phyloP scores from a whole-genome alignment of 2,888 invertebrate species.

The Pegoplata infirma region DNA sequence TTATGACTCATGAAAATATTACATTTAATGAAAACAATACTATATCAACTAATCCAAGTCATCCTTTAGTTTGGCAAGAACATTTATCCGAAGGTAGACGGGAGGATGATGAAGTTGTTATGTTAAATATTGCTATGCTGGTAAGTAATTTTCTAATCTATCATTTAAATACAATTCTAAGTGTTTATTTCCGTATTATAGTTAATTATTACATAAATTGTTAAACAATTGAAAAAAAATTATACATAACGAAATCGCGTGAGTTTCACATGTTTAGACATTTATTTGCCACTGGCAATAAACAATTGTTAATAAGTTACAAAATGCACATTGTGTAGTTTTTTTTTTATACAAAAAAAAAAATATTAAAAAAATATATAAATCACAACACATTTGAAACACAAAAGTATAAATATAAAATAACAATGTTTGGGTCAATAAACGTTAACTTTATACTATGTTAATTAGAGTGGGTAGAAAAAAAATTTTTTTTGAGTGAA shows the following conservation, averaged over 20 bases:
- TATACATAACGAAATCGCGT: slow-evolving; percentile 24
- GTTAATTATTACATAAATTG: neutral
- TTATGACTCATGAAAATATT: slow-evolving; percentile 84
- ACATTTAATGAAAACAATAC: slow-evolving; percentile 88
- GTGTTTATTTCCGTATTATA: too few species aligned
- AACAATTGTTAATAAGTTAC: neutral
- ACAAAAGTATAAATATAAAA: slow-evolving; percentile 30
- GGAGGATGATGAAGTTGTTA: slow-evolving; percentile 86
- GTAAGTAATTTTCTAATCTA: slow-evolving; percentile 80
- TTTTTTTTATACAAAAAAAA: neutral
- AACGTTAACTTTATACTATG: slow-evolving; percentile 63
- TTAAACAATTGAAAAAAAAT: neutral
- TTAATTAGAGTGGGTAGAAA: neutral
- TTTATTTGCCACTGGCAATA: slow-evolving; percentile 6
- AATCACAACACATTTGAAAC: neutral
- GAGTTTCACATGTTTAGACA: slow-evolving; percentile 42
- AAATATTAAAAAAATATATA: neutral
- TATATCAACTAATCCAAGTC: slow-evolving; percentile 83
- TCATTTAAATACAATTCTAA: too few species aligned
- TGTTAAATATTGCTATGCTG: slow-evolving; percentile 91
- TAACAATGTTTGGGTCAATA: slow-evolving; percentile 68
- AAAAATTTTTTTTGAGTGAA: too few species aligned
- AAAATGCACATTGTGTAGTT: neutral
- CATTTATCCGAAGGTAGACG: slow-evolving; percentile 86
- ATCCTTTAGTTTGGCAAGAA: slow-evolving; percentile 87